Conservation (phyloP, 2,888 invertebrate species). For the Noctua pronuba region DNA sequence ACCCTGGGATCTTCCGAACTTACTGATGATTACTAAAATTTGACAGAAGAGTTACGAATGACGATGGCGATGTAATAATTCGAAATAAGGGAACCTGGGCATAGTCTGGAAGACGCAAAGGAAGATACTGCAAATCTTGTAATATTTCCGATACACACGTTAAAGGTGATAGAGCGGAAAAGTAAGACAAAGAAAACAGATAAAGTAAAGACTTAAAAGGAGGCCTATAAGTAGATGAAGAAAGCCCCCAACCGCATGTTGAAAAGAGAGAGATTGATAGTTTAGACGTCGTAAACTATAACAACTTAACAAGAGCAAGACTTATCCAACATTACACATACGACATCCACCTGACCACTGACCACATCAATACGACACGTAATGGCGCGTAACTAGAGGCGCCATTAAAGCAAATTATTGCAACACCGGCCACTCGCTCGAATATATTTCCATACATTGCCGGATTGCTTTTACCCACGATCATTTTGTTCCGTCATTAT, state of each 20-base stretch:
- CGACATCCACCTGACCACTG: slow-evolving; percentile 39
- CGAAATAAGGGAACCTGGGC: not conserved
- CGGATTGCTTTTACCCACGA: slow-evolving; percentile 54
- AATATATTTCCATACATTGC: slow-evolving; percentile 61
- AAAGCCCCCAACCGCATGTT: not conserved
- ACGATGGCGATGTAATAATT: not conserved
- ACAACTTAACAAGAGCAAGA: slow-evolving; percentile 28
- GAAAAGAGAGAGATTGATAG: not conserved
- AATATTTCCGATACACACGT: not conserved
- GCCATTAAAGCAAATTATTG: slow-evolving; percentile 58
- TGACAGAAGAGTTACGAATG: not conserved
- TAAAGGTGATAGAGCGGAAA: not conserved
- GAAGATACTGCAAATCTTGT: not conserved
- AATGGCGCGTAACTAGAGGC: slow-evolving; percentile 58
- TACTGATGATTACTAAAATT: not conserved
- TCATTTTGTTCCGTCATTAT: slow-evolving; percentile 43
- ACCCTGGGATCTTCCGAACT: not conserved
- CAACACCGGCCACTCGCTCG: slow-evolving; percentile 46
- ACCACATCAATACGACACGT: slow-evolving; percentile 60
- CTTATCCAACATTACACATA: slow-evolving; percentile 27
- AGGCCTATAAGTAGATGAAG: not conserved
- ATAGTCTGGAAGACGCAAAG: not conserved
- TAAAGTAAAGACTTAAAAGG: not conserved
- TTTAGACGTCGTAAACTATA: not conserved
- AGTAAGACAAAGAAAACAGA: not conserved